phyloP scores from a whole-genome alignment of 2,888 invertebrate genomes.

The Eurytoma californica region DNA sequence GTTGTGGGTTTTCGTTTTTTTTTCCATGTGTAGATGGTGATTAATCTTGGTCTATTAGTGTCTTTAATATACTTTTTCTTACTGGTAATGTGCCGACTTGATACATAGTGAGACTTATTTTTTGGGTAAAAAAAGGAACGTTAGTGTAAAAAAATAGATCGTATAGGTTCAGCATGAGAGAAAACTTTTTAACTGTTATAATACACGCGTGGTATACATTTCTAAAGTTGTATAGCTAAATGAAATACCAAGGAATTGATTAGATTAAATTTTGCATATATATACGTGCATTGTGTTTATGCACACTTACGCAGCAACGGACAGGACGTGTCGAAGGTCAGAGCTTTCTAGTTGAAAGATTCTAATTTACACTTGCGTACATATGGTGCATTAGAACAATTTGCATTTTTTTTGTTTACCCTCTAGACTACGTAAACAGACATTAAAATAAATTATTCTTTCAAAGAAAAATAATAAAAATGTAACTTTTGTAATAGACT shows the following conservation, averaged over 20 bases:
- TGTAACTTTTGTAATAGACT: too few species aligned
- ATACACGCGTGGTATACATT: background rate
- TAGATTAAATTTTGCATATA: conserved; percentile 5
- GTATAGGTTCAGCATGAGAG: too few species aligned
- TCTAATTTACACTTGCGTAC: conserved; percentile 24
- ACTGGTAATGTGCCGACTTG: too few species aligned
- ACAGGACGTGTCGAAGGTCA: conserved; percentile 40
- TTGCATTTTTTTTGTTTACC: background rate
- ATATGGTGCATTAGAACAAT: conserved; percentile 2
- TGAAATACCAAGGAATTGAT: background rate
- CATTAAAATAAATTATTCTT: background rate
- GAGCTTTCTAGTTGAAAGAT: conserved; percentile 31
- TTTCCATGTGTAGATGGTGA: too few species aligned
- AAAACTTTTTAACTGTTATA: background rate
- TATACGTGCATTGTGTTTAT: background rate
- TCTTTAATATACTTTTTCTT: too few species aligned
- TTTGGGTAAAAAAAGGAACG: too few species aligned
- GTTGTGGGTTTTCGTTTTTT: too few species aligned
- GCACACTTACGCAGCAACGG: background rate
- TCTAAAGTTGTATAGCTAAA: background rate
- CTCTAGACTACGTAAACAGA: background rate
- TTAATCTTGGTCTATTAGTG: too few species aligned
- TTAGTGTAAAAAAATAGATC: too few species aligned
- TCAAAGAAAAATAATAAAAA: too few species aligned
- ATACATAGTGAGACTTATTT: too few species aligned